Percentiles rank a stretch among this genome's conserved stretches.
Evolutionary conservation across 2,113 vertebrate species (phyloP).

Genomic region (Crotalus horridus): DNA sequence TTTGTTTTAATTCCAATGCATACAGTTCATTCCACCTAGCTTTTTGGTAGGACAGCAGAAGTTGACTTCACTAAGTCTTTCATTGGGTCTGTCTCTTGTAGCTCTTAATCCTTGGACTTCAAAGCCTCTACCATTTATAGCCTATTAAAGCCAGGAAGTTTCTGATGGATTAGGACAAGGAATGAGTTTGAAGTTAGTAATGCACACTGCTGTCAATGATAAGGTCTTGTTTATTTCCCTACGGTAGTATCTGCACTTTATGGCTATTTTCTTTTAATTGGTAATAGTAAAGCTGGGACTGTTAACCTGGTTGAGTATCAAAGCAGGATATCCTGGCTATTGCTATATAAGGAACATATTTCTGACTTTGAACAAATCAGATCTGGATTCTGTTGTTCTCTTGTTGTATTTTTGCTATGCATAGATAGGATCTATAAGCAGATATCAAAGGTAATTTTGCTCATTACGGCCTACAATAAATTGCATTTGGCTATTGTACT

Average conservation of each 20-base stretch:
- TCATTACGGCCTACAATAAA: neutral
- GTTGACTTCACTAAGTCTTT: constrained; percentile 60
- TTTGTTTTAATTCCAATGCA: constrained; percentile 69
- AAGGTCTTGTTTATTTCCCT: constrained; percentile 75
- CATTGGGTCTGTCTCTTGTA: constrained; percentile 65
- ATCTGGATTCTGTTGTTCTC: neutral
- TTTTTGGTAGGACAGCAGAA: constrained; percentile 32
- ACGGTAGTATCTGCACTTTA: constrained; percentile 73
- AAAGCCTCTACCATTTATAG: constrained; percentile 83
- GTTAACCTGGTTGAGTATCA: constrained; percentile 41
- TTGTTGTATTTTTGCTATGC: neutral
- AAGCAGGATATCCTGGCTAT: constrained; percentile 24
- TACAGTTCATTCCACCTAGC: constrained; percentile 66
- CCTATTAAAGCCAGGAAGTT: constrained; percentile 83
- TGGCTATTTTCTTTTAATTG: constrained; percentile 69
- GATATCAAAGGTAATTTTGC: neutral
- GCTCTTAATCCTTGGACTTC: constrained; percentile 74
- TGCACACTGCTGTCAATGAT: constrained; percentile 74
- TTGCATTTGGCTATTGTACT: neutral
- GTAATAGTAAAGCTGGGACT: constrained; percentile 47
- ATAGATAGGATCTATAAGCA: neutral
- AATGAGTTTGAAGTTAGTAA: constrained; percentile 82
- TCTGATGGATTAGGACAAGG: constrained; percentile 80
- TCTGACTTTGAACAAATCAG: constrained; percentile 7
- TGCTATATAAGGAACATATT: neutral